Conservation (phyloP, 2,113 vertebrate species). For the Procapra przewalskii region DNA sequence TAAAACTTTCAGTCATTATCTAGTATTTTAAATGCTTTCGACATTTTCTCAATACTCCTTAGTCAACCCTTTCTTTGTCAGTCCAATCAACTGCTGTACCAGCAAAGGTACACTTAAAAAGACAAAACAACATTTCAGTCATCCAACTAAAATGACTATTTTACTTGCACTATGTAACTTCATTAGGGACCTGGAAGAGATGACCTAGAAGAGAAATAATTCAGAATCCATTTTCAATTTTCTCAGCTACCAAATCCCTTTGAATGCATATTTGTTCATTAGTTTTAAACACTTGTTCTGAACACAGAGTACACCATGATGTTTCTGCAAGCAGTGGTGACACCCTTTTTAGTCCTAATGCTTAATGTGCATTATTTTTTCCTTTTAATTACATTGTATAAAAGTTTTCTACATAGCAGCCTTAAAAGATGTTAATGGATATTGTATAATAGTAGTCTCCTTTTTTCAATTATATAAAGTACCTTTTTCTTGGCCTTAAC, state of each 20-base stretch:
- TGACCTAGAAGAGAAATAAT: conserved; percentile 76
- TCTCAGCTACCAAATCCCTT: conserved; percentile 71
- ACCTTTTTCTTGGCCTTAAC: conserved; percentile 23
- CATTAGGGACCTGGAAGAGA: conserved; percentile 62
- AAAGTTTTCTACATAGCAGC: conserved; percentile 20
- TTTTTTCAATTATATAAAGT: conserved; percentile 46
- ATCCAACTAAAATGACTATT: conserved; percentile 51
- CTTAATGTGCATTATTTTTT: conserved; percentile 55
- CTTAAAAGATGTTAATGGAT: conserved; percentile 8
- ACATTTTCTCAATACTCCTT: conserved; percentile 12
- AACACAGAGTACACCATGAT: conserved; percentile 42
- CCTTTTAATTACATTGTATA: conserved; percentile 37
- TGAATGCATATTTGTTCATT: conserved; percentile 73
- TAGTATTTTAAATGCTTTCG: background rate
- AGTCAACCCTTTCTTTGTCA: background rate
- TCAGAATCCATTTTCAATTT: conserved; percentile 75
- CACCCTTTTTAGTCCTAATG: conserved; percentile 39
- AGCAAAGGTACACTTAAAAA: background rate
- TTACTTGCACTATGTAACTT: conserved; percentile 61
- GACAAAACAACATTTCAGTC: background rate
- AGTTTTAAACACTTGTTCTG: conserved; percentile 71
- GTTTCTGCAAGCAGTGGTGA: conserved; percentile 41
- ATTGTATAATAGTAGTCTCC: conserved; percentile 39
- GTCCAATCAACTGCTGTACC: background rate
- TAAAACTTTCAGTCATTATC: background rate